A percentile compares a stretch with the other conserved stretches of the same genome.
Conservation (phyloP, 2,797 vertebrate genomes). For the Menidia menidia region DNA sequence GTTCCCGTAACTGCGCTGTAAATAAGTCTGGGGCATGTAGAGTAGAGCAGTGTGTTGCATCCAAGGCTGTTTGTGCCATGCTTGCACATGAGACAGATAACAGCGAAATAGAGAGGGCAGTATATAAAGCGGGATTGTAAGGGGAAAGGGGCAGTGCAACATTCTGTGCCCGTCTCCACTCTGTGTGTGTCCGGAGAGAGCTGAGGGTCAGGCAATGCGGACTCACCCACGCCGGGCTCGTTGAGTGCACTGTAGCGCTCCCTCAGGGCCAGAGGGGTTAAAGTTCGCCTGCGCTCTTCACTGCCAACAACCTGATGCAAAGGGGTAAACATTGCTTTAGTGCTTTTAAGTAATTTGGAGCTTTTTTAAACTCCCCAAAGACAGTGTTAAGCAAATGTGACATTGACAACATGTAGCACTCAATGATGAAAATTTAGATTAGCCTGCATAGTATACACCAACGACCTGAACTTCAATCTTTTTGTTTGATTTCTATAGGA, state of each 20-base stretch:
- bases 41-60: conserved; percentile 76
- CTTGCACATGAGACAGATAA: conserved; percentile 67
- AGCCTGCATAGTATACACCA: no score
- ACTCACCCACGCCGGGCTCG: conserved; percentile 89
- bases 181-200: conserved; percentile 51
- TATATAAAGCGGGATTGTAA: conserved; percentile 68
- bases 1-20: conserved; percentile 62
- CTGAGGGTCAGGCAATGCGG: conserved; percentile 37
- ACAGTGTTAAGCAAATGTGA: not conserved
- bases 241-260: conserved; percentile 93
- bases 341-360: not conserved
- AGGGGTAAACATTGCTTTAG: not conserved
- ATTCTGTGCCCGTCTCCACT: conserved; percentile 72
- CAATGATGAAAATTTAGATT: not conserved
- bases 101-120: conserved; percentile 49
- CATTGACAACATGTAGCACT: not conserved
- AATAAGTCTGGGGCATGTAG: conserved; percentile 53
- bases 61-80: conserved; percentile 83
- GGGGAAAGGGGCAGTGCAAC: conserved; percentile 72
- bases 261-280: conserved; percentile 91
- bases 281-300: conserved; percentile 91
- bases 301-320: conserved; percentile 84
- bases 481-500: no score
- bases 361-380: not conserved
- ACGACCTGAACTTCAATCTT: not conserved